Conservation (phyloP, 2,888 invertebrate genomes). For the Pheosia gnoma region DNA sequence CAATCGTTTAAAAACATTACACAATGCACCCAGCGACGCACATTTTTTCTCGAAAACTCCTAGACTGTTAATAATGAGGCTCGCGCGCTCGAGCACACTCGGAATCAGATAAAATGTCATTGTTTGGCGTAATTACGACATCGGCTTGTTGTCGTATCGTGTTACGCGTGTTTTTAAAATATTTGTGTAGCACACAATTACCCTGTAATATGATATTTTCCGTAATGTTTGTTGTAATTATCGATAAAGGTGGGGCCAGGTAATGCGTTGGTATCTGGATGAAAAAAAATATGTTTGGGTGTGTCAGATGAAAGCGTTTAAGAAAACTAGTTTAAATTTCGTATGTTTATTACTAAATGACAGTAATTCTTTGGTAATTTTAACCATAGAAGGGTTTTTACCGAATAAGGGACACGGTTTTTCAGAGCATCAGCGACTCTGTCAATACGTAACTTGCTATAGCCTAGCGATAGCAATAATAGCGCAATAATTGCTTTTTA, state of each 20-base stretch:
- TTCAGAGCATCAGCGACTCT: too few species aligned
- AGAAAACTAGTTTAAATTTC: not conserved
- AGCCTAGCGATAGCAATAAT: too few species aligned
- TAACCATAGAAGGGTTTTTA: too few species aligned
- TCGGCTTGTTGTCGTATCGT: slow-evolving; percentile 49
- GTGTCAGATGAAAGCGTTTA: not conserved
- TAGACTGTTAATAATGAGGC: slow-evolving; percentile 34
- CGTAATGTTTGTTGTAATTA: slow-evolving; percentile 33
- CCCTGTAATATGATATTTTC: slow-evolving; percentile 65
- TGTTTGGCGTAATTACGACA: slow-evolving; percentile 74
- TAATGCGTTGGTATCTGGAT: not conserved
- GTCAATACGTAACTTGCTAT: too few species aligned
- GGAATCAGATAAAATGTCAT: slow-evolving; percentile 61
- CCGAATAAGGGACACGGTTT: too few species aligned
- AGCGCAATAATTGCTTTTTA: too few species aligned
- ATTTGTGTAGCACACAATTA: slow-evolving; percentile 54
- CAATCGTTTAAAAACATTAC: not conserved
- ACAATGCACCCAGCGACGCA: slow-evolving; percentile 11
- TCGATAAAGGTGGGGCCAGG: slow-evolving; percentile 6
- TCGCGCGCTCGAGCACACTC: slow-evolving; percentile 44
- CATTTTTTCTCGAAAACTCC: slow-evolving; percentile 30
- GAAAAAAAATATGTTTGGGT: not conserved
- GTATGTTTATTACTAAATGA: not conserved
- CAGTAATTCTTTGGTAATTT: not conserved
- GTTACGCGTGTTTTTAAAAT: slow-evolving; percentile 61